Percentiles rank a stretch among this genome's conserved stretches.
Evolutionary conservation across 2,797 vertebrate species (phyloP).

Genomic region (Macropus fuliginosus): DNA sequence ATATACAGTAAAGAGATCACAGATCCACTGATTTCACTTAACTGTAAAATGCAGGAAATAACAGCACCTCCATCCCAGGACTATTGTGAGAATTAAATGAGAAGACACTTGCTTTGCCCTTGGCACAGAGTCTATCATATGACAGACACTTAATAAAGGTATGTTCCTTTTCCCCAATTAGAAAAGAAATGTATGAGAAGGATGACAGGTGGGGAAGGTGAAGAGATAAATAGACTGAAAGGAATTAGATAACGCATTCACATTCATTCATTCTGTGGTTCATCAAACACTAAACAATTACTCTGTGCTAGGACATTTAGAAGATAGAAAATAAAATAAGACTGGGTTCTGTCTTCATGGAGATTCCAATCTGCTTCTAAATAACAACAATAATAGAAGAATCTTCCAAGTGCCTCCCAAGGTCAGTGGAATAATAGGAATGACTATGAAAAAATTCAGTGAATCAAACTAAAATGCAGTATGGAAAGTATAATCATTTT

Average conservation of each 20-base stretch:
- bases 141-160: background rate
- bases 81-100: background rate
- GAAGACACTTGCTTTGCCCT: background rate
- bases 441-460: background rate
- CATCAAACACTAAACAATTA: background rate
- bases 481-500: background rate
- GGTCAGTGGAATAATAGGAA: background rate
- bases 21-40: background rate
- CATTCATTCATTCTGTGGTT: background rate
- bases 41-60: background rate
- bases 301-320: too few relatives aligned
- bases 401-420: background rate
- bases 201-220: background rate
- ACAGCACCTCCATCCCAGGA: background rate
- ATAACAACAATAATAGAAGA: background rate
- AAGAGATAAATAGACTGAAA: background rate
- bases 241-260: background rate
- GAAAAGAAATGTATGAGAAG: background rate
- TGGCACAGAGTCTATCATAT: background rate
- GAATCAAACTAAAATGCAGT: background rate
- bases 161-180: background rate
- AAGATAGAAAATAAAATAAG: too few relatives aligned
- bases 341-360: background rate
- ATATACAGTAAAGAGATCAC: background rate
- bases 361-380: background rate